Percentiles rank a stretch among this genome's conserved stretches.
Evolutionary conservation across 2,113 vertebrate species (phyloP).

Genomic region (zebrafish (Danio rerio)): GRCz12tu NC_133180.1:19627501-19628000

Average conservation of each 20-base stretch:
- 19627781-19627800: constrained; percentile 1
- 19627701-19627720: too few species aligned
- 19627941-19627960: background rate
- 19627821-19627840: constrained; percentile 20
- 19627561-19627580: background rate
- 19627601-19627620: background rate
- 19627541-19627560: background rate
- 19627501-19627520: background rate
- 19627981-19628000: background rate
- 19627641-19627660: background rate
- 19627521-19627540: background rate
- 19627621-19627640: background rate
- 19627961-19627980: background rate
- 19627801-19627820: background rate
- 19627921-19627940: background rate
- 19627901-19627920: background rate
- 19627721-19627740: too few species aligned
- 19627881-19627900: background rate
- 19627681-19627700: background rate
- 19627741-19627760: too few species aligned
- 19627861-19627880: background rate
- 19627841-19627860: background rate
- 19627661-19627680: background rate
- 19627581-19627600: background rate
- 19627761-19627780: background rate